Percentiles rank a stretch among this genome's conserved stretches.
Evolutionary conservation across 1,140 invertebrate species (phyloP).

Genomic region (Drosophila micromelanica): DNA sequence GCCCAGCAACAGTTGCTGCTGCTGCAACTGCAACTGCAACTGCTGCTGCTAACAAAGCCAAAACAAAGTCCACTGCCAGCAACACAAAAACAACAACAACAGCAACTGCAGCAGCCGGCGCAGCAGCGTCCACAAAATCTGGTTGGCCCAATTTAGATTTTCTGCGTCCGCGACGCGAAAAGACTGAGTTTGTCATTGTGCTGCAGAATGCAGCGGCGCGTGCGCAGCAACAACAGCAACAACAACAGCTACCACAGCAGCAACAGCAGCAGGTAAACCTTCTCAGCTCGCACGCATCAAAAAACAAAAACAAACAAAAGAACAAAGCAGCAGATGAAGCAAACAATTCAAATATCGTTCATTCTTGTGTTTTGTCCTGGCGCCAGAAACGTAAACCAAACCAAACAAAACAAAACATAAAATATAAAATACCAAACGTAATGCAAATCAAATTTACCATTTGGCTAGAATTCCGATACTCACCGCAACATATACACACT

Average conservation of each 20-base stretch:
- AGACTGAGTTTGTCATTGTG: constrained; percentile 92
- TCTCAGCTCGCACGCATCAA: constrained; percentile 73
- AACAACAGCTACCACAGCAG: constrained; percentile 76
- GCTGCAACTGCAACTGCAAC: constrained; percentile 24
- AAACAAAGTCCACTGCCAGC: constrained; percentile 29
- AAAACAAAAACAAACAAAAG: constrained; percentile 42
- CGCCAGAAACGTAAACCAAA: constrained; percentile 79
- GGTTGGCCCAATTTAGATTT: constrained; percentile 80
- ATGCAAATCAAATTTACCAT: constrained; percentile 64
- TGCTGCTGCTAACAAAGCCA: constrained; percentile 16
- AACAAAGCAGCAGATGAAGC: constrained; percentile 52
- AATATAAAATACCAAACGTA: constrained; percentile 22
- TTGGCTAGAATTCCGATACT: constrained; percentile 66
- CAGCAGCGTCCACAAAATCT: constrained; percentile 53
- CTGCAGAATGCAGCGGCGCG: constrained; percentile 87
- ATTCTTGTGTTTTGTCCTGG: constrained; percentile 79
- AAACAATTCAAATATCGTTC: constrained; percentile 46
- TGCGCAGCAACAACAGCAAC: constrained; percentile 84
- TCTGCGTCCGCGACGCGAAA: constrained; percentile 90
- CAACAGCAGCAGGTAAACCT: constrained; percentile 83
- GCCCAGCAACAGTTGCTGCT: constrained; percentile 11
- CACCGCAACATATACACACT: constrained; percentile 43
- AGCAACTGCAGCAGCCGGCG: constrained; percentile 11
- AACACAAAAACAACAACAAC: constrained; percentile 21
- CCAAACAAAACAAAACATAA: constrained; percentile 63